These are phyloP conservation scores for Gallinago media DNA, from an alignment of 2,113 vertebrate genomes.

Conservation along the genomic window DNA sequence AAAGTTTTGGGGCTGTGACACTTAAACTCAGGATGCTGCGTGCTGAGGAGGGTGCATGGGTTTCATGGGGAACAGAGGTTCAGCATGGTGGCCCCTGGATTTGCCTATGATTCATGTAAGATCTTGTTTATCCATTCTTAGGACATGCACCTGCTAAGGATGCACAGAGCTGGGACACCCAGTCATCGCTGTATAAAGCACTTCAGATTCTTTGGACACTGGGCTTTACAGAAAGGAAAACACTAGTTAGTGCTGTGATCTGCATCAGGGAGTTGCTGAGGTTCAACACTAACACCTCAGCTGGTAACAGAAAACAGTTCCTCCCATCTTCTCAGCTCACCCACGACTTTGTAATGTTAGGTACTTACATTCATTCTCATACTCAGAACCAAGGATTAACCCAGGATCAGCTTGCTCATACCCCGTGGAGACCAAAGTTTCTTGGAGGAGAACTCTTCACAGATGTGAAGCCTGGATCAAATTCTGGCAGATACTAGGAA, in stretches of 20 bases:
- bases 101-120: background rate
- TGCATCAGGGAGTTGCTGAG: background rate
- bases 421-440: background rate
- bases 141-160: background rate
- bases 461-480: background rate
- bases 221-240: background rate
- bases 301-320: background rate
- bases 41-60: background rate
- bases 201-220: background rate
- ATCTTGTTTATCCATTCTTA: background rate
- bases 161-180: background rate
- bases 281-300: background rate
- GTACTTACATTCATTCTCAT: background rate
- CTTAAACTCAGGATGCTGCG: background rate
- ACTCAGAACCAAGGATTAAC: background rate
- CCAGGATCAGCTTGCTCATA: background rate
- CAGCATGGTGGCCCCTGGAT: accelerated
- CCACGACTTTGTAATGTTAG: background rate
- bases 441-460: background rate
- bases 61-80: background rate
- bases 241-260: background rate
- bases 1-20: background rate
- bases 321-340: background rate
- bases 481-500: background rate
- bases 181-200: background rate